Conservation (phyloP, 2,888 invertebrate species). For the Branchellion lobata region DNA sequence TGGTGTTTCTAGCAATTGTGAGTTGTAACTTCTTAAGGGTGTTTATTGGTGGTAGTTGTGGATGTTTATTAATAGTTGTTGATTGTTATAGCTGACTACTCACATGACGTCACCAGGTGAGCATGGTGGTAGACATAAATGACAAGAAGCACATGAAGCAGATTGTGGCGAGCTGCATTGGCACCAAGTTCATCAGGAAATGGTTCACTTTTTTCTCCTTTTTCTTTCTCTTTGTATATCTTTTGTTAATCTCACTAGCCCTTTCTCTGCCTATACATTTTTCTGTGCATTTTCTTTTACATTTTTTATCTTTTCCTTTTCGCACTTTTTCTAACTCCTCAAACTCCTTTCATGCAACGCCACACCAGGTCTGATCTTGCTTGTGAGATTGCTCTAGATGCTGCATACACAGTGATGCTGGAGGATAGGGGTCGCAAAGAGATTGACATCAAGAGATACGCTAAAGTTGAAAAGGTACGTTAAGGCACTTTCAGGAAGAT, state of each 20-base stretch:
- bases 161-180: conserved; percentile 86
- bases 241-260: not conserved
- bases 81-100: too few relatives aligned
- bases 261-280: not conserved
- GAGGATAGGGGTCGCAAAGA: conserved; percentile 82
- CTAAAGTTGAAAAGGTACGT: conserved; percentile 74
- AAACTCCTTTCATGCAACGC: too few relatives aligned
- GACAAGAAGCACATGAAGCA: conserved; percentile 78
- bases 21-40: too few relatives aligned
- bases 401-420: conserved; percentile 84
- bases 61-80: too few relatives aligned
- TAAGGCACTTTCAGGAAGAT: not conserved
- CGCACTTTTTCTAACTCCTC: too few relatives aligned
- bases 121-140: conserved; percentile 77
- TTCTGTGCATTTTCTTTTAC: too few relatives aligned
- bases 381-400: conserved; percentile 90
- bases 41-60: too few relatives aligned
- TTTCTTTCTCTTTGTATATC: not conserved
- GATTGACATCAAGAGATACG: conserved; percentile 96
- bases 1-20: too few relatives aligned
- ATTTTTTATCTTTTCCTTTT: too few relatives aligned
- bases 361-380: conserved; percentile 75
- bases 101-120: too few relatives aligned
- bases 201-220: too few relatives aligned
- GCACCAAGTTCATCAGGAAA: conserved; percentile 92